These are phyloP conservation scores for Caenorhabditis parvicauda DNA, from an alignment of 2,888 invertebrate genomes.

Conservation along the genomic window DNA sequence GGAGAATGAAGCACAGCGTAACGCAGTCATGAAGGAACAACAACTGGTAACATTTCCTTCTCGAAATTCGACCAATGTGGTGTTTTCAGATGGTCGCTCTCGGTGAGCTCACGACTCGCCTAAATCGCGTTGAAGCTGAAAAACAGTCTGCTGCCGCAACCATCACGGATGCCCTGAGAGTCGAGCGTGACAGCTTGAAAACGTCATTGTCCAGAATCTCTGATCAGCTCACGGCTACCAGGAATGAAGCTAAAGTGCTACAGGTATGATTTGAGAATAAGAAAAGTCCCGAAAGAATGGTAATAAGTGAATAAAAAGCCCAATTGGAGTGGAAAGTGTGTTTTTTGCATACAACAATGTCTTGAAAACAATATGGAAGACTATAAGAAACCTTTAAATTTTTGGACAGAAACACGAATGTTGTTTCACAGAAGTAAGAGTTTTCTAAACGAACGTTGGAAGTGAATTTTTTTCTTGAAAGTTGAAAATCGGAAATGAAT, in stretches of 20 bases:
- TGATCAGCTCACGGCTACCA: conserved; percentile 22
- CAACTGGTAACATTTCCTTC: conserved; percentile 16
- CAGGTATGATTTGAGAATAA: conserved; percentile 2
- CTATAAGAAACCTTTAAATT: too few species aligned
- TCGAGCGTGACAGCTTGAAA: conserved; percentile 30
- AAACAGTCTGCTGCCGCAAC: conserved; percentile 12
- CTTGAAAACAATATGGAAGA: too few species aligned
- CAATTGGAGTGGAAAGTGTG: too few species aligned
- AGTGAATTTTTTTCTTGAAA: too few species aligned
- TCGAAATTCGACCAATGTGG: too few species aligned
- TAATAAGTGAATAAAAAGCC: too few species aligned
- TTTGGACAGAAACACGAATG: too few species aligned
- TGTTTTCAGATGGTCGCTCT: conserved; percentile 24
- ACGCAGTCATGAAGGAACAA: conserved; percentile 19
- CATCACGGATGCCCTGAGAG: conserved; percentile 22
- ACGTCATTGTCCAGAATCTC: conserved; percentile 12
- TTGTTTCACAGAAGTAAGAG: too few species aligned
- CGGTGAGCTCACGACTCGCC: conserved; percentile 21
- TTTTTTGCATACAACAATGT: too few species aligned
- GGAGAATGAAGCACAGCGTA: conserved; percentile 5
- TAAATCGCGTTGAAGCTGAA: conserved; percentile 25
- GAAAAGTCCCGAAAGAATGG: too few species aligned
- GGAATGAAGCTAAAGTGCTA: conserved; percentile 25
- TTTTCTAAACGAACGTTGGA: too few species aligned
- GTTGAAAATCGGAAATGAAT: too few species aligned